These are phyloP conservation scores for Beroe ovata DNA, from an alignment of 37 sponge, comb jelly and placozoan species.

Conservation along the genomic window DNA sequence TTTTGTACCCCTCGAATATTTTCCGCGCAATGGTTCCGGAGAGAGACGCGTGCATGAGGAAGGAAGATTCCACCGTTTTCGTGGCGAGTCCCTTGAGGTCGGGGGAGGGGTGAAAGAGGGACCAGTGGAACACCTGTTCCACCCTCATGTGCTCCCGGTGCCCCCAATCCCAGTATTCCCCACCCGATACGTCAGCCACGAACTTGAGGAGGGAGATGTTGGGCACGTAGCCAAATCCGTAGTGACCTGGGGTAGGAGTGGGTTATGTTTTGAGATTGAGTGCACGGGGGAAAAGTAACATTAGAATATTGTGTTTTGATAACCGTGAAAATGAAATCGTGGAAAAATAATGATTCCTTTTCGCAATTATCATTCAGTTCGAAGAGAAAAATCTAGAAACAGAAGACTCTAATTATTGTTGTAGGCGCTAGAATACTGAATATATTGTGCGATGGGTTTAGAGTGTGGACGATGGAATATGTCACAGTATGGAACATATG, in stretches of 20 bases:
- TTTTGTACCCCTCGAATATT: conserved; percentile 38
- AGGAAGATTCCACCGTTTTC: conserved; percentile 11
- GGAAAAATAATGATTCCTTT: no score
- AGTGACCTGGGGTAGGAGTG: conserved; percentile 7
- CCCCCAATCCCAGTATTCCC: conserved; percentile 56
- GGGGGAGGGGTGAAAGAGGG: background rate
- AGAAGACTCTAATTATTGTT: no score
- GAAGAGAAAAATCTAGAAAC: no score
- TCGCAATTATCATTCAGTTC: no score
- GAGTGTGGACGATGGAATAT: no score
- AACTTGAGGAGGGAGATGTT: conserved; percentile 50
- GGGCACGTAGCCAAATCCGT: conserved; percentile 60
- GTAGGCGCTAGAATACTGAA: no score
- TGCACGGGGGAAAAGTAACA: no score
- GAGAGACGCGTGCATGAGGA: conserved; percentile 18
- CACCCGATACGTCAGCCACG: conserved; percentile 16
- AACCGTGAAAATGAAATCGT: no score
- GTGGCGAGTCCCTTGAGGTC: conserved; percentile 12
- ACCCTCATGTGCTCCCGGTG: background rate
- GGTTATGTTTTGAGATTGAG: background rate
- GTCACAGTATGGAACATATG: no score
- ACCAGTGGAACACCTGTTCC: conserved; percentile 39
- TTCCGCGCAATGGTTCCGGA: background rate
- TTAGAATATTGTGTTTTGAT: no score
- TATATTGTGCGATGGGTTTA: no score